These are phyloP conservation scores for Emydura subglobosa DNA, from an alignment of 2,113 vertebrate species.

Conservation along the genomic window DNA sequence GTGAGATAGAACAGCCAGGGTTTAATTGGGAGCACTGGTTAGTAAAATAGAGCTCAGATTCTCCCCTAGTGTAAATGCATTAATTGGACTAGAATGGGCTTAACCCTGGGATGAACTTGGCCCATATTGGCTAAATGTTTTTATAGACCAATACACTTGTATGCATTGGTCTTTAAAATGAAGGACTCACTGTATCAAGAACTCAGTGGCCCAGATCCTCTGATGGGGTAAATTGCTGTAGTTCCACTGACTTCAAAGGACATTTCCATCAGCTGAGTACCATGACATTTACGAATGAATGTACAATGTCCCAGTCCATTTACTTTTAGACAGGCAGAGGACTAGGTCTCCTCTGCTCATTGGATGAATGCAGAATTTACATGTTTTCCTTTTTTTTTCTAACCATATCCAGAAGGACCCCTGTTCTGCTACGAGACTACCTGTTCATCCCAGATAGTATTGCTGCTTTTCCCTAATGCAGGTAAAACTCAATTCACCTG, in stretches of 20 bases:
- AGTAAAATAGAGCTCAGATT: neutral
- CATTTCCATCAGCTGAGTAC: neutral
- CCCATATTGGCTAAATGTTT: neutral
- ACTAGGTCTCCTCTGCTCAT: constrained; percentile 2
- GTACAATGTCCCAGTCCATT: neutral
- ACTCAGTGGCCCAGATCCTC: neutral
- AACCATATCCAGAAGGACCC: neutral
- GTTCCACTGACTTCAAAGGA: neutral
- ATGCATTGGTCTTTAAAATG: neutral
- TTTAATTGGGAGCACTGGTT: neutral
- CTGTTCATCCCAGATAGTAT: neutral
- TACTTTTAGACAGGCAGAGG: neutral
- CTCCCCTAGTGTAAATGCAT: neutral
- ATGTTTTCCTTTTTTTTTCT: neutral
- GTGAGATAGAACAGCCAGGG: neutral
- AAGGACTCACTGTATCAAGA: neutral
- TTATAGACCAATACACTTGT: neutral
- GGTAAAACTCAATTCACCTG: neutral
- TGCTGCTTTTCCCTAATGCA: neutral
- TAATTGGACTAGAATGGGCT: neutral
- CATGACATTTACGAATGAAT: neutral
- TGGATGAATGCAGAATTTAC: neutral
- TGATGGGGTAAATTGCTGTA: neutral
- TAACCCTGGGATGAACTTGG: neutral
- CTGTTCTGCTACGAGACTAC: neutral